These are phyloP conservation scores for Ostrea denselamellosa DNA, from an alignment of 1,140 invertebrate genomes.

Conservation along the genomic window DNA sequence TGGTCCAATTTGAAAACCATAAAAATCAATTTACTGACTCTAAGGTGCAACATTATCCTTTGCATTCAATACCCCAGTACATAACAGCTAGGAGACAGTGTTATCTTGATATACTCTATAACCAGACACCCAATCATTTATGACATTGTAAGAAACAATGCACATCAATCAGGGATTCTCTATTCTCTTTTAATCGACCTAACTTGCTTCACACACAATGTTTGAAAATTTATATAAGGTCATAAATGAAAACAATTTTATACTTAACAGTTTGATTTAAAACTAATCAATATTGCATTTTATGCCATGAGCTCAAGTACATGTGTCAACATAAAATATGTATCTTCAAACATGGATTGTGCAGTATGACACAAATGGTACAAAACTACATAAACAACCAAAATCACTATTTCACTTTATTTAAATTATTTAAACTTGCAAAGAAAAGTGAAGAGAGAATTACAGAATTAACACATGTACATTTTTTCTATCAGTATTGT, in stretches of 20 bases:
- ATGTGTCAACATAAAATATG: neutral
- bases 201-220: neutral
- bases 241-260: neutral
- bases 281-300: neutral
- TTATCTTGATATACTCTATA: neutral
- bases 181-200: neutral
- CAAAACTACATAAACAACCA: too few relatives aligned
- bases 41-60: neutral
- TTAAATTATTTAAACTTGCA: too few relatives aligned
- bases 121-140: neutral
- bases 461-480: too few relatives aligned
- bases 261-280: neutral
- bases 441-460: too few relatives aligned
- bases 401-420: too few relatives aligned
- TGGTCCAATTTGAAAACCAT: neutral
- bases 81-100: neutral
- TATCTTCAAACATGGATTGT: neutral
- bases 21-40: constrained; percentile 17
- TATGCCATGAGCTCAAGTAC: neutral
- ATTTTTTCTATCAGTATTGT: too few relatives aligned
- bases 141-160: neutral
- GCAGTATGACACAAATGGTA: too few relatives aligned
- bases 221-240: neutral
- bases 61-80: neutral
- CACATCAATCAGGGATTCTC: neutral